A percentile compares a stretch with the other conserved stretches of the same genome.
These are phyloP conservation scores for Nylanderia fulva DNA, from an alignment of 1,140 invertebrate species.

Conservation along the genomic window DNA sequence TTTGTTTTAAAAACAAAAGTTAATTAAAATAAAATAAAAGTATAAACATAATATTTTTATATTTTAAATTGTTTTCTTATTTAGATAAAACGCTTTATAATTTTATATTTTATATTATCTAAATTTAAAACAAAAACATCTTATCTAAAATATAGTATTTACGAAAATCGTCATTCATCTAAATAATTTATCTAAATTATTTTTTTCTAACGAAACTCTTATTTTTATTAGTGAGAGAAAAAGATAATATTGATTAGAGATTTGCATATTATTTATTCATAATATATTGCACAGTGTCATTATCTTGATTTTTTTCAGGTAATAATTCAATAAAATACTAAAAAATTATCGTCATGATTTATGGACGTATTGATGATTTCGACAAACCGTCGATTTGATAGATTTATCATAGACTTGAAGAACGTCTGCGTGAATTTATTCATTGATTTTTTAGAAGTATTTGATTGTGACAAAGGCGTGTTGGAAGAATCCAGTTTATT, in stretches of 20 bases:
- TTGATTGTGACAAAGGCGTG: neutral
- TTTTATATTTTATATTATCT: too few relatives aligned
- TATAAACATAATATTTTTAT: too few relatives aligned
- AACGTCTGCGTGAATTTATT: constrained; percentile 69
- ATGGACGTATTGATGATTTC: constrained; percentile 66
- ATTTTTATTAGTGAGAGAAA: neutral
- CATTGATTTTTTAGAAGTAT: neutral
- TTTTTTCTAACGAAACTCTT: too few relatives aligned
- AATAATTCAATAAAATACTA: constrained; percentile 64
- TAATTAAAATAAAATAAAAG: too few relatives aligned
- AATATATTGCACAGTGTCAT: neutral
- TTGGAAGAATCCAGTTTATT: neutral
- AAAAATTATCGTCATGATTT: constrained; percentile 53
- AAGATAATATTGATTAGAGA: neutral
- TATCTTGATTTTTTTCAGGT: neutral
- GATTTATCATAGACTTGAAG: constrained; percentile 68
- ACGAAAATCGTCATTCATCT: too few relatives aligned
- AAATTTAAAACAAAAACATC: too few relatives aligned
- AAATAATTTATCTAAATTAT: too few relatives aligned
- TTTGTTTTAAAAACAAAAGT: too few relatives aligned
- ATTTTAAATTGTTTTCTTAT: too few relatives aligned
- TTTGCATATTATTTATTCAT: neutral
- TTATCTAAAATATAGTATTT: too few relatives aligned
- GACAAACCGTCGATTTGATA: constrained; percentile 61
- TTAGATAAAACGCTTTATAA: too few relatives aligned